phyloP scores from a whole-genome alignment of 2,113 vertebrate genomes.

The Leucoraja erinaceus region DNA sequence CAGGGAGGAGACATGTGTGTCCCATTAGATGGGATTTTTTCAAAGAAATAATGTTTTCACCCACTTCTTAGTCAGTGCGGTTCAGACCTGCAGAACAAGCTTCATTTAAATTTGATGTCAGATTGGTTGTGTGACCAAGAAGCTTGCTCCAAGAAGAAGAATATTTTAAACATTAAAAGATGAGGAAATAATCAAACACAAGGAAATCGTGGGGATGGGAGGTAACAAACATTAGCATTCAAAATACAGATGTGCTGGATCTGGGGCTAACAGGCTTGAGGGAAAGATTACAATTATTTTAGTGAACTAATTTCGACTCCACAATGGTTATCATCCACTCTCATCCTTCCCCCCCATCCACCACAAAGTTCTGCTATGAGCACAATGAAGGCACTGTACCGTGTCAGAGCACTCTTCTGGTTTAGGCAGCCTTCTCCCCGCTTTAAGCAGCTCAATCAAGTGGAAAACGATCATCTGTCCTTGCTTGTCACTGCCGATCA shows the following conservation, averaged over 20 bases:
- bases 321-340: no score
- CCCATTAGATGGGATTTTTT: neutral
- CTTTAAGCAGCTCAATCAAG: conserved; percentile 84
- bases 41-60: neutral
- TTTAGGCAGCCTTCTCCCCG: conserved; percentile 73
- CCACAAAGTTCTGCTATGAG: no score
- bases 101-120: neutral
- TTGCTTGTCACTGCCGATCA: conserved; percentile 94
- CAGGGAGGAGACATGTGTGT: neutral
- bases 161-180: neutral
- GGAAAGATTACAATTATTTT: neutral
- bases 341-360: no score
- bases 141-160: neutral
- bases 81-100: neutral
- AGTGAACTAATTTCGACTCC: no score
- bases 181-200: neutral
- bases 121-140: neutral
- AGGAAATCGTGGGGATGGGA: neutral
- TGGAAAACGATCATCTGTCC: conserved; percentile 98
- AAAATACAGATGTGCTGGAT: neutral
- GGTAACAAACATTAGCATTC: neutral
- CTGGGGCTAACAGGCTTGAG: neutral
- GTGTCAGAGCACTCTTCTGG: conserved; percentile 79
- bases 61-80: neutral
- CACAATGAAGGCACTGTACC: conserved; percentile 54